Base-by-base conservation (phyloP, 2,888 invertebrate species). In the Agrotis puta region DNA sequence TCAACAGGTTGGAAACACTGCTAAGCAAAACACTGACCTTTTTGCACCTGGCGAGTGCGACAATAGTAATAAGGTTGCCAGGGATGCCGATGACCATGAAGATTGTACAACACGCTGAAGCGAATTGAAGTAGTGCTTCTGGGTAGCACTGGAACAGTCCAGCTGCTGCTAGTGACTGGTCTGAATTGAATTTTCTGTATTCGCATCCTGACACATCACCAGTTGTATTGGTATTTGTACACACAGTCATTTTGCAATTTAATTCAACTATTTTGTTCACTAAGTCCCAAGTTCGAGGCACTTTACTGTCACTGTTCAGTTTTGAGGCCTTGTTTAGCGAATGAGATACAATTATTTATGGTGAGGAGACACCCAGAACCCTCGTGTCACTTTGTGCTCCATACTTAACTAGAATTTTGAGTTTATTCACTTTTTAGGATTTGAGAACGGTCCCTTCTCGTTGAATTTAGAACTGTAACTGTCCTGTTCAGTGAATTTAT, bases 81-180 rank as follows among this genome's bases (percentile, higher is more conserved):
- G 98, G 98, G 54, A 98, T 97, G n/a, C 98, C 98, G 74, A 98
- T 94, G 79, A 98, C 91, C 94, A 98, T 97, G 92, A 98, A 98
- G 50, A 98, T 92, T 33, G 97, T 92, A 91, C 98, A 98, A 90
- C 97, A 97, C 47, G 96, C 95, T 16, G 97, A 97, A 1, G 98
- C 98, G 71, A 98, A 97, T 77, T 96, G 95, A 74, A 98, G 92
- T 78, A 98, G 91, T 59, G 96, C 96, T 18, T 97, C 94, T 16
- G 98, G 97, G 87, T 98, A 98, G 70, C 97, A 97, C 64, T 94
- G 91, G 90, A 98, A 98, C 57, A 98, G 95, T 63, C 93, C 90
- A 61, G 93, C 90, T 1, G 82, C 82, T 14, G 91, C 93, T 71
- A 95, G 74, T 18, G 90, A 91, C 56, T 86, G 88, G 68, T 90